Percentiles rank a stretch among this genome's conserved stretches.
Evolutionary conservation across 2,797 vertebrate genomes (phyloP).

Genomic region (Squalus acanthias): DNA sequence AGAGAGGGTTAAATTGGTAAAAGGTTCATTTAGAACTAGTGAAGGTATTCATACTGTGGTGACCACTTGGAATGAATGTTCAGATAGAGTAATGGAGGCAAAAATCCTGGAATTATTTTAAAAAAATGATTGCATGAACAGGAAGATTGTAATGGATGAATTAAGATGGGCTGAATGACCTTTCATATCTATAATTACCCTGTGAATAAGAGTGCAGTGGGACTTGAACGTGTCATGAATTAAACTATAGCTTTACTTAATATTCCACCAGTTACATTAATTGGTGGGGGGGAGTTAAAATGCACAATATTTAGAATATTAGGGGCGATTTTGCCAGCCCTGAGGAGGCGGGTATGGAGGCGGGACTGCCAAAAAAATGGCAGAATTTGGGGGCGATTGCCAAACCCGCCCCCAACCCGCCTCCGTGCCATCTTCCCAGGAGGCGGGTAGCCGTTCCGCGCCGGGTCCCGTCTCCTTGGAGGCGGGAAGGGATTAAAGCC

Average conservation of each 20-base stretch:
- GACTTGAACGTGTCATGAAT: neutral
- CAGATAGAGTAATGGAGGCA: neutral
- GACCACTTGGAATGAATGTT: neutral
- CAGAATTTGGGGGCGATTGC: too few species aligned
- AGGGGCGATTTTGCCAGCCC: too few species aligned
- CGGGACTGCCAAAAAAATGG: too few species aligned
- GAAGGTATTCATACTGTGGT: neutral
- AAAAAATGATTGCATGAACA: neutral
- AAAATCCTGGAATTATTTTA: neutral
- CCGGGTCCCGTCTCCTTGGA: too few species aligned
- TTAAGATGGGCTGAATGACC: neutral
- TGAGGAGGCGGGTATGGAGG: too few species aligned
- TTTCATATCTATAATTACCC: neutral
- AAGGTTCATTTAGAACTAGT: neutral
- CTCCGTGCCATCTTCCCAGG: too few species aligned
- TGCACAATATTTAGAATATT: neutral
- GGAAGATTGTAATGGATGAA: neutral
- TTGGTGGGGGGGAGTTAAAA: neutral
- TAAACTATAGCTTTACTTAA: neutral
- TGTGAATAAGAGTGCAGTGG: neutral
- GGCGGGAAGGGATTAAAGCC: too few species aligned
- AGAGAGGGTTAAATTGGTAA: neutral
- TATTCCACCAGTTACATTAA: neutral
- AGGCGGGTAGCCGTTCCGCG: too few species aligned
- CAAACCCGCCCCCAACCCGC: too few species aligned